Evolutionary conservation across 2,113 vertebrate species (phyloP).

Genomic region (Melanerpes formicivorus): DNA sequence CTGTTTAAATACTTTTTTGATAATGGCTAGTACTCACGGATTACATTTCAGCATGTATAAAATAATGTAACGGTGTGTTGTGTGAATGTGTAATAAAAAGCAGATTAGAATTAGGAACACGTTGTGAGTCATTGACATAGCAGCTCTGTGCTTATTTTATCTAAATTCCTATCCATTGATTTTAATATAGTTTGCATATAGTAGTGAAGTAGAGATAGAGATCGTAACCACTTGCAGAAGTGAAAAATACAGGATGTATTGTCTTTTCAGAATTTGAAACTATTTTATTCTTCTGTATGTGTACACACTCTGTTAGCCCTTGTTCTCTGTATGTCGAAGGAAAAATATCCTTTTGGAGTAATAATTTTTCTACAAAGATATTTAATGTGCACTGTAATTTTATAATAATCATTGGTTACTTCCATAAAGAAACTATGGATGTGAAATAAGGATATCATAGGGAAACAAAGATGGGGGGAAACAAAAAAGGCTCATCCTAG

Average conservation of each 20-base stretch:
- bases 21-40: background rate
- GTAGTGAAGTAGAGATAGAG: background rate
- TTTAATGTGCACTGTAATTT: background rate
- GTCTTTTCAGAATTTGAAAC: slow-evolving; percentile 10
- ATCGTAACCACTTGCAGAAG: background rate
- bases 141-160: background rate
- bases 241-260: background rate
- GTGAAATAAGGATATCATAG: background rate
- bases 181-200: background rate
- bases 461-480: background rate
- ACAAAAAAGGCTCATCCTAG: background rate
- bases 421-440: background rate
- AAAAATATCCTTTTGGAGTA: background rate
- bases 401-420: background rate
- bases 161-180: background rate
- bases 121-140: background rate
- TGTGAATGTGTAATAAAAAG: background rate
- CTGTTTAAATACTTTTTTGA: background rate
- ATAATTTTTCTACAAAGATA: background rate
- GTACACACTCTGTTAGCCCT: background rate
- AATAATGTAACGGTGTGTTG: background rate
- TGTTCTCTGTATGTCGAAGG: background rate
- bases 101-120: slow-evolving; percentile 27
- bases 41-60: background rate
- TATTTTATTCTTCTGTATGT: background rate